phyloP scores from a whole-genome alignment of 1,140 invertebrate species.

The Homarus americanus region DNA sequence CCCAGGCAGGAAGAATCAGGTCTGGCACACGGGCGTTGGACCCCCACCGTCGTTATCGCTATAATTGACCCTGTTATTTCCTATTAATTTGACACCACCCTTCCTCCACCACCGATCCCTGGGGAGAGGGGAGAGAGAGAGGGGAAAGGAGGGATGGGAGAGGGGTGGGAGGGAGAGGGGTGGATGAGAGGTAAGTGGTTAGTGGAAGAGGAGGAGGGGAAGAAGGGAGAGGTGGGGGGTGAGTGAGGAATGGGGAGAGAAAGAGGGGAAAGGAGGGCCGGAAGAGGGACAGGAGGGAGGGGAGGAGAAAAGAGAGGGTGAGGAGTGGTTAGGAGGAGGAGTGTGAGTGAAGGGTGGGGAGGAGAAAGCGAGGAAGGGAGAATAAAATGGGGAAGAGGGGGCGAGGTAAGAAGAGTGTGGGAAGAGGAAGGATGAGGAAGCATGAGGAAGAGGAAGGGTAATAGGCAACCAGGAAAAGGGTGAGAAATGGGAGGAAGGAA shows the following conservation, averaged over 20 bases:
- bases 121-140: slow-evolving; percentile 26
- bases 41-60: slow-evolving; percentile 56
- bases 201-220: neutral
- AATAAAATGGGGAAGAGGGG: neutral
- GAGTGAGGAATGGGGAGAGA: no score
- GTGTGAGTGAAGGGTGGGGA: neutral
- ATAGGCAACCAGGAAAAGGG: neutral
- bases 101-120: slow-evolving; percentile 32
- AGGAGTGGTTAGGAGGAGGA: neutral
- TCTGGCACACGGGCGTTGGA: neutral
- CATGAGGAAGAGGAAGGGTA: neutral
- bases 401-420: neutral
- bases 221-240: neutral
- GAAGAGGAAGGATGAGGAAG: neutral
- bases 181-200: neutral
- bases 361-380: neutral
- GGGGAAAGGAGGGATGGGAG: neutral
- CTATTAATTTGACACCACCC: slow-evolving; percentile 70
- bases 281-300: neutral
- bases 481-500: neutral
- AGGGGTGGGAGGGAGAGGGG: neutral
- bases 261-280: no score
- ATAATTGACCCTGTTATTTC: slow-evolving; percentile 71
- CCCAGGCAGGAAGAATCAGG: slow-evolving; percentile 9
- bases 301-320: neutral